phyloP scores from a whole-genome alignment of 2,113 vertebrate species.

The Thymallus thymallus region DNA sequence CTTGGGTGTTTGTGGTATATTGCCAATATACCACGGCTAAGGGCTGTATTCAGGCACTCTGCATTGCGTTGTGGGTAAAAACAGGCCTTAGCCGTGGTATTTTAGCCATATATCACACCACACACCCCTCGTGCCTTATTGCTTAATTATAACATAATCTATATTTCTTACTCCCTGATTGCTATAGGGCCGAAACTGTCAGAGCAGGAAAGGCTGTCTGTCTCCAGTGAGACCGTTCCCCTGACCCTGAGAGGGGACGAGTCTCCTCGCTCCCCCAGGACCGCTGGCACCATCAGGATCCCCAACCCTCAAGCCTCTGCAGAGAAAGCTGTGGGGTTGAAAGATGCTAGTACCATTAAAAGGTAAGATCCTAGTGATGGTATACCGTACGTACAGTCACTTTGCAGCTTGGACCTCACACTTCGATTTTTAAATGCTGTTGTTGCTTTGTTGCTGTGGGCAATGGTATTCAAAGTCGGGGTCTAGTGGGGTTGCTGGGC shows the following conservation, averaged over 20 bases:
- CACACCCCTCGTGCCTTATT: too few species aligned
- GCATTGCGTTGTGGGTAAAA: too few species aligned
- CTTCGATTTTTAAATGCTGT: background rate
- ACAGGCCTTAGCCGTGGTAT: too few species aligned
- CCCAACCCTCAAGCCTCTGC: conserved; percentile 29
- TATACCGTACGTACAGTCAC: background rate
- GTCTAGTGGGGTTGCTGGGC: too few species aligned
- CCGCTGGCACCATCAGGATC: conserved; percentile 35
- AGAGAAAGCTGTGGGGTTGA: background rate
- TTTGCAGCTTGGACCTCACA: too few species aligned
- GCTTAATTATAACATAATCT: too few species aligned
- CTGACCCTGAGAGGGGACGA: conserved; percentile 21
- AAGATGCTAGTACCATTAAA: background rate
- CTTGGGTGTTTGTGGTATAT: too few species aligned
- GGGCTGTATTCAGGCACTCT: too few species aligned
- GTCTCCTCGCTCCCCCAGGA: conserved; percentile 21
- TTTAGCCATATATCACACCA: too few species aligned
- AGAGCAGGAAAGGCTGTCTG: conserved; percentile 4
- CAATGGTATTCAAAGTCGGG: too few species aligned
- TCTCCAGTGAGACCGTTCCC: conserved; percentile 7
- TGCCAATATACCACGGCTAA: too few species aligned
- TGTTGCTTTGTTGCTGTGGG: background rate
- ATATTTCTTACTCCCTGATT: background rate
- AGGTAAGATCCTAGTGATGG: conserved; percentile 52
- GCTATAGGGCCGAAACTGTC: conserved; percentile 18